phyloP scores from a whole-genome alignment of 1,140 invertebrate genomes.

The Eufriesea mexicana region DNA sequence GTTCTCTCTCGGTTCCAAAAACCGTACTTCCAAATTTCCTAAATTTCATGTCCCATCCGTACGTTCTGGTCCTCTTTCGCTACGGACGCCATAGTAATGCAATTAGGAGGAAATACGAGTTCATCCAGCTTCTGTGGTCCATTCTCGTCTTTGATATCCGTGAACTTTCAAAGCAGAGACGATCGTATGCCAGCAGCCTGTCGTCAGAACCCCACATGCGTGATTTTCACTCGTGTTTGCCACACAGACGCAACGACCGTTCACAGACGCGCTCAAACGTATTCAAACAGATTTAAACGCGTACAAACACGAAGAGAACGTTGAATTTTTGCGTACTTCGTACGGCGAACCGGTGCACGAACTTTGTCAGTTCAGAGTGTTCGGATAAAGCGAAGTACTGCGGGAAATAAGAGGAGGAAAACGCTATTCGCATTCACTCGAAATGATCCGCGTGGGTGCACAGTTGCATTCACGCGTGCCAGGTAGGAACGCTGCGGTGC shows the following conservation, averaged over 20 bases:
- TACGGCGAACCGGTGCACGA: neutral
- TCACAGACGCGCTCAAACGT: too few relatives aligned
- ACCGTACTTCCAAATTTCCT: neutral
- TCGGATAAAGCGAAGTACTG: neutral
- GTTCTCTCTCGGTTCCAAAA: neutral
- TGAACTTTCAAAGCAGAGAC: neutral
- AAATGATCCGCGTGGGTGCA: slow-evolving; percentile 34
- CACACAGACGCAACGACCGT: neutral
- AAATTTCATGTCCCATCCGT: neutral
- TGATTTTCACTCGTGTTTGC: neutral
- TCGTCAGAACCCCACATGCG: neutral
- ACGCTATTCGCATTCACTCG: slow-evolving; percentile 9
- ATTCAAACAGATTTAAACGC: too few relatives aligned
- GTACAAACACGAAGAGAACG: neutral
- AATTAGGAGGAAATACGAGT: slow-evolving; percentile 23
- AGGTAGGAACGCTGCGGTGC: neutral
- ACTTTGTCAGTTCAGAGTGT: slow-evolving; percentile 1
- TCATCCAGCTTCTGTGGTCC: neutral
- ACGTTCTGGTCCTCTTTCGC: neutral
- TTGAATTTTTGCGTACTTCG: neutral
- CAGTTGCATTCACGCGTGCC: slow-evolving; percentile 12
- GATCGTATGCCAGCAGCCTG: neutral
- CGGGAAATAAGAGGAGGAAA: slow-evolving; percentile 17
- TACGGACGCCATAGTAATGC: neutral
- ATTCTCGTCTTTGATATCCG: neutral